Evolutionary conservation across 1,140 invertebrate genomes (phyloP), one percentile per base, ranked within the genome.

Genomic region (Anadara kagoshimensis): DNA sequence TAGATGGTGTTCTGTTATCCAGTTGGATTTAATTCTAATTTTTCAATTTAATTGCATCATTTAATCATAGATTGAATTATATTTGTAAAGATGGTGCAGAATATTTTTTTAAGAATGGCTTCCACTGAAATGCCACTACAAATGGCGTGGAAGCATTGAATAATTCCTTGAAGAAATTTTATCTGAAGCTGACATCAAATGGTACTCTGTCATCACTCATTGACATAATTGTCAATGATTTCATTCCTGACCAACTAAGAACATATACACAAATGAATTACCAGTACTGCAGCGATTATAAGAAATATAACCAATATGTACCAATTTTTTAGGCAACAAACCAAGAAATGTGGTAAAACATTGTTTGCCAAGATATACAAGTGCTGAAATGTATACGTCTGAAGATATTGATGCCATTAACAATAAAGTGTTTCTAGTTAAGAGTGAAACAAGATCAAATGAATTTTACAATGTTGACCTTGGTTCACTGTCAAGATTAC

Each of bases 331-430:
- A 7, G 29, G 18, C n/a, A 59, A 59, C 16, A 14, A 41, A 18
- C 57, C 57, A 41, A 36, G 57, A 59, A 59, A 59, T 59, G 57
- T 59, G 8, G 57, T 59, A 26, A 59, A 59, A 59, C 57, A 59
- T 41, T 59, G 57, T 59, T 59, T 59, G 57, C 36, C 43, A 8
- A 36, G 57, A 36, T 59, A 59, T 59, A 36, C 57, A 59, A 2
- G 29, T 41, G 57, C 57, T 41, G 29, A 26, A n/a, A 18, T 8
- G 29, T 59, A 59, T 36, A 41, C 5, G 36, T 41, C 18, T 16
- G 29, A 59, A 41, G 57, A 59, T 59, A n/a, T 59, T 5, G 57
- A 59, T 3, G 57, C 36, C 36, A 59, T 59, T 41, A 3, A 26
- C 29, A 41, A 41, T 59, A 36, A 36, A 18, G 57, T 59, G 4